Percentiles rank a stretch among this genome's conserved stretches.
Conservation (phyloP, 1,140 invertebrate genomes). For the Prorops nasuta region DNA sequence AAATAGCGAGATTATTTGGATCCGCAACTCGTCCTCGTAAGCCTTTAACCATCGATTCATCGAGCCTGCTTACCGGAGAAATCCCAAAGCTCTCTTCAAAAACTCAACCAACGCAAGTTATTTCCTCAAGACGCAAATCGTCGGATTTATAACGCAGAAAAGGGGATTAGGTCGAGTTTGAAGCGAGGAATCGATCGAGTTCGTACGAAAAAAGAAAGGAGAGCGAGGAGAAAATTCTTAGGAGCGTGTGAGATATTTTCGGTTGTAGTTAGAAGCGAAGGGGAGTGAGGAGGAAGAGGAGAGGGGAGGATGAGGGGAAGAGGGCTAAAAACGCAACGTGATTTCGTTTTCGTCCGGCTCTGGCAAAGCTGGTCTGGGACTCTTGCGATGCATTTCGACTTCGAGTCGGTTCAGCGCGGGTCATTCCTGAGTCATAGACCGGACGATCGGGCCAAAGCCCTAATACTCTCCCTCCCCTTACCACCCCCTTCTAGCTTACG, state of each 20-base stretch:
- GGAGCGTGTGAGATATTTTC: background rate
- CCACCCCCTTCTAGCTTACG: background rate
- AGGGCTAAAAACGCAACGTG: background rate
- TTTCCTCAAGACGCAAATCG: background rate
- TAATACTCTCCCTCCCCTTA: conserved; percentile 9
- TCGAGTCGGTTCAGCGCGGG: conserved; percentile 45
- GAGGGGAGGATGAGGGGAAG: background rate
- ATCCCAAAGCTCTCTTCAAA: no score
- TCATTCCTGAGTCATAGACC: conserved; percentile 51
- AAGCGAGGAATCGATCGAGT: conserved; percentile 13
- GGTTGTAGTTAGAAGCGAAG: background rate
- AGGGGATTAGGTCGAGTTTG: conserved; percentile 10
- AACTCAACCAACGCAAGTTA: no score
- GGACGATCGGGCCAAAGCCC: conserved; percentile 39
- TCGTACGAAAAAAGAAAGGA: background rate
- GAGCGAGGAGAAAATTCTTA: background rate
- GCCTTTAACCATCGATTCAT: no score
- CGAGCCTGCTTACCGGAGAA: no score
- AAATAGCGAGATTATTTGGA: no score
- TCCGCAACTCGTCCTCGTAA: no score
- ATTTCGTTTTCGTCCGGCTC: background rate
- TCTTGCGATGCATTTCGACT: conserved; percentile 33
- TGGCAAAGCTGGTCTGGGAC: background rate
- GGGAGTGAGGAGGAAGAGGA: background rate
- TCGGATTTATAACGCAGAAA: conserved; percentile 4